Evolutionary conservation across 2,797 vertebrate genomes (phyloP), one percentile per base, ranked within the genome.

Genomic region (Aldrovandia affinis): DNA sequence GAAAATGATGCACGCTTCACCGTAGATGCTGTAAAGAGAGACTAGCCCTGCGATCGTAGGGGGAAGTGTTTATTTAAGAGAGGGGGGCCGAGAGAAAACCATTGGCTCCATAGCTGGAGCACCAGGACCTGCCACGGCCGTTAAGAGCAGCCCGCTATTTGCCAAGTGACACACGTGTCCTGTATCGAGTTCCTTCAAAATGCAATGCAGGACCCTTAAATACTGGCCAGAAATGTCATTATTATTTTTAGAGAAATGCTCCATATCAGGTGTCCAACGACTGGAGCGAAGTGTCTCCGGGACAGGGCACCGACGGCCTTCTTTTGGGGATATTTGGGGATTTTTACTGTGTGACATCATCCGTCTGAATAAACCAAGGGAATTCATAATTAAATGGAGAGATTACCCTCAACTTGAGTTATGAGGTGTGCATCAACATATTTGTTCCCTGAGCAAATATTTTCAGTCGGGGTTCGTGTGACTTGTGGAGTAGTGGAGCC

Each of bases 271-370:
- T 73, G 81, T 83, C 44, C 68, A 22, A 12, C 6, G 33, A 28
- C 52, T 59, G 50, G 36, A 50, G n/a, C 5, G 10, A 6, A n/a
- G 36, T 55, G 22, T 2, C 55, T 81, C 2, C 14, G 39, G 57
- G 39, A 77, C 75, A 68, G 44, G 77, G 30, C 15, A 78, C 78
- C 81, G 81, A 78, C 57, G n/a, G 30, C 30, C 81, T 73, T 80
- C n/a, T 88, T 87, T 86, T 83, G 61, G 86, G 47, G 82, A 61
- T 30, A n/a, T 44, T 68, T 44, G 81, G 82, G 87, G 84, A 92
- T 93, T 89, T 88, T 93, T 93, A 89, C 88, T 86, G 86, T 65
- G 86, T 94, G 89, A 93, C 91, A 92, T 93, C 93, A 94, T 86
- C 47, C 86, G 84, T 28, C 36, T 22, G 85, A 61, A 42, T 80